Evolutionary conservation across 2,113 vertebrate genomes (phyloP), one percentile per base, ranked within the genome.

Genomic region (Psittacula cyanocephala): DNA sequence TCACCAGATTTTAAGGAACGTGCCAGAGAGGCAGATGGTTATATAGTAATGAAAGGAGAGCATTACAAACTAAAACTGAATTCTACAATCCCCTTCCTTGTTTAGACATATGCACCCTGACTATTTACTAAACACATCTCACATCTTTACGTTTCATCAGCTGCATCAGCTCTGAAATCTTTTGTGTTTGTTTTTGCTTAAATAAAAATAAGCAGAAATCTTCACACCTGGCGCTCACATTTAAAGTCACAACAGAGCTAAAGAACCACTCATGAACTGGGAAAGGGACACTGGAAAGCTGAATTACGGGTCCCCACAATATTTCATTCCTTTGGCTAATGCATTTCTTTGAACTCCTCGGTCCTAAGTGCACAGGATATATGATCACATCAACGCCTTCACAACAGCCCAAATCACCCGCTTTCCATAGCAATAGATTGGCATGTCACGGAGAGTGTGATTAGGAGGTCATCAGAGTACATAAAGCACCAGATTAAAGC

Each of bases 91-190:
- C 90, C 69, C 70, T 93, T 89, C 84, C 71, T 91, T 95, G 92
- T 96, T 96, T 96, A 95, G 88, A 86, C 95, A 95, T 89, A 96
- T 76, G 92, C 93, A 97, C 83, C 63, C 63, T 89, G 86, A 92
- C 81, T 97, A 82, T 97, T 97, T 97, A 93, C 91, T 93, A 96
- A 96, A 92, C 78, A 86, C 78, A 81, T 86, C 31, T 71, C 95
- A 82, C 84, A 91, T 94, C 96, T 96, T 96, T 96, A 95, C 77
- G 94, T 93, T 96, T 96, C 91, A 96, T 93, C 96, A 96, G 84
- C 92, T 94, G 83, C 93, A 96, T 87, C 78, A 87, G 92, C 88
- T 91, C 96, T 90, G 72, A 95, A 80, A 27, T 84, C 81, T 92
- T 91, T 76, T 89, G 72, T 92, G 88, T 93, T 97, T 96, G 93